Evolutionary conservation across 53 echinoderm and acorn worm species (phyloP).

Genomic region (Echinometra lucunter): DNA sequence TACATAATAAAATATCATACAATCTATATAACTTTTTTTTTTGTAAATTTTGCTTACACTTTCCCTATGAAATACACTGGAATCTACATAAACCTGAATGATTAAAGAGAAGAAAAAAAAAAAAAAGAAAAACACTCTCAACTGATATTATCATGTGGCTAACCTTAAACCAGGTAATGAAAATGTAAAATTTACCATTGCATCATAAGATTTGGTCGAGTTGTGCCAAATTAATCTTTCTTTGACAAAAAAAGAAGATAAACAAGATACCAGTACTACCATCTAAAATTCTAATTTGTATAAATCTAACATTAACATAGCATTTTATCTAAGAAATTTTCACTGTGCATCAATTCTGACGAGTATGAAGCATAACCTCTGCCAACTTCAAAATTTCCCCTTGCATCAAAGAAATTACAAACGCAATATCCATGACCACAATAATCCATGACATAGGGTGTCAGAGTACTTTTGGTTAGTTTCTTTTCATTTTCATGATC

Average conservation of each 20-base stretch:
- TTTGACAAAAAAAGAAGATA: constrained; percentile 8
- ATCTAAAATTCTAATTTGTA: constrained; percentile 49
- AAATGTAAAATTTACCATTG: constrained; percentile 39
- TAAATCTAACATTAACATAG: constrained; percentile 58
- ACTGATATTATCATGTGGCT: constrained; percentile 62
- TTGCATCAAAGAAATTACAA: constrained; percentile 11
- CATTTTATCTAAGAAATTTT: constrained; percentile 23
- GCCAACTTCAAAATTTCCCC: not conserved
- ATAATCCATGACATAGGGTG: constrained; percentile 20
- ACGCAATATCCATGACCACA: constrained; percentile 54
- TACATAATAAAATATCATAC: constrained; percentile 72
- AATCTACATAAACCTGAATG: constrained; percentile 66
- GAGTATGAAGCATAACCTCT: constrained; percentile 39
- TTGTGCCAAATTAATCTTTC: constrained; percentile 63
- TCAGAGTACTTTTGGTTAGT: constrained; percentile 30
- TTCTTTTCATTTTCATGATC: constrained; percentile 21
- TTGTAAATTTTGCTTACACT: constrained; percentile 32
- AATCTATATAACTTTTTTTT: constrained; percentile 70
- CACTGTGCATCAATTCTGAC: constrained; percentile 62
- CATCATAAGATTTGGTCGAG: constrained; percentile 69
- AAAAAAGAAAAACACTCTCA: constrained; percentile 52
- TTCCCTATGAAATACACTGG: constrained; percentile 66
- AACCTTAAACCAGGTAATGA: constrained; percentile 56
- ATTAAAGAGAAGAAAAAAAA: no score
- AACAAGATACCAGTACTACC: constrained; percentile 32